Percentiles rank a stretch among this genome's conserved stretches.
Evolutionary conservation across 1,140 invertebrate species (phyloP).

Genomic region (Scaptomyza montana): DNA sequence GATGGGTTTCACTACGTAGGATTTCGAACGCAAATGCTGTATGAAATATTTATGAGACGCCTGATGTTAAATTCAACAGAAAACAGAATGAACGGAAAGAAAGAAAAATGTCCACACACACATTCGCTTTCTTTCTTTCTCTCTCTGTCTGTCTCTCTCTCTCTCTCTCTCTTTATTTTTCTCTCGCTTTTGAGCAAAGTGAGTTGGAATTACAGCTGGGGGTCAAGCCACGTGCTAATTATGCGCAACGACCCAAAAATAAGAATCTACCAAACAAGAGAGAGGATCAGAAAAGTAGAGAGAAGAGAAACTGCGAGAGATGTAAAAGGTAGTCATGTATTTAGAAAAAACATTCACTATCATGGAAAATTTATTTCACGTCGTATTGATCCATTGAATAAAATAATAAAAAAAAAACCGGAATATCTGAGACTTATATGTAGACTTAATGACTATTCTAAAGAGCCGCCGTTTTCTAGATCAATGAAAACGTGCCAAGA

Average conservation of each 20-base stretch:
- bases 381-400: conserved; percentile 52
- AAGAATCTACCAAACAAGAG: not conserved
- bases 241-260: conserved; percentile 42
- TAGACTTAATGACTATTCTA: conserved; percentile 22
- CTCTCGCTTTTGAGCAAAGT: not conserved
- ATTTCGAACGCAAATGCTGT: conserved; percentile 23
- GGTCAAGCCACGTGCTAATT: conserved; percentile 65
- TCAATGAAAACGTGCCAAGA: conserved; percentile 49
- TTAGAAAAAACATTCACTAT: conserved; percentile 20
- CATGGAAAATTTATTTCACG: conserved; percentile 41
- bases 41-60: conserved; percentile 75
- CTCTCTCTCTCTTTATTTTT: too few species aligned
- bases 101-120: not conserved
- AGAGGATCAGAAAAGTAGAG: not conserved
- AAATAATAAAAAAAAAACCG: conserved; percentile 19
- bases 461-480: conserved; percentile 39
- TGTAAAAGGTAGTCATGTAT: not conserved
- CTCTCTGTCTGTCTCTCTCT: not conserved
- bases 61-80: conserved; percentile 72
- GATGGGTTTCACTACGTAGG: conserved; percentile 23
- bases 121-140: not conserved
- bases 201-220: conserved; percentile 21
- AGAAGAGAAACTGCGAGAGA: too few species aligned
- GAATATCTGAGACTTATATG: conserved; percentile 20
- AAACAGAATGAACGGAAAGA: conserved; percentile 21